phyloP scores from a whole-genome alignment of 2,113 vertebrate species.

The Pholis gunnellus region DNA sequence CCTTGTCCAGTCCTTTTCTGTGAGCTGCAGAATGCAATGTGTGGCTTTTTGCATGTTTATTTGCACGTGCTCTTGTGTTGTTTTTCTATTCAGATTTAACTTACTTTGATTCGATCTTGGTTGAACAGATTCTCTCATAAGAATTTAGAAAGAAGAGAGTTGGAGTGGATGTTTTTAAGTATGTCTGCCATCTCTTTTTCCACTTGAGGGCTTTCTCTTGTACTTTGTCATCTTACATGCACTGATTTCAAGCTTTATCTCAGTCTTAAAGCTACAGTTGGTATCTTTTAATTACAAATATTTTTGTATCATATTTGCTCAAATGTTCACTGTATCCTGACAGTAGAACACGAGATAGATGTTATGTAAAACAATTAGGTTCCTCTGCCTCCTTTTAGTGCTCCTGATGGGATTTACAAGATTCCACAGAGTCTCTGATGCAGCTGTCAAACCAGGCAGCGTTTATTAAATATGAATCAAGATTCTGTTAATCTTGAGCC shows the following conservation, averaged over 20 bases:
- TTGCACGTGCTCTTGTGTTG: conserved; percentile 43
- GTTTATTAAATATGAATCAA: neutral
- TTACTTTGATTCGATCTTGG: conserved; percentile 10
- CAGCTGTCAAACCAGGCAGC: neutral
- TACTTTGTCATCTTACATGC: neutral
- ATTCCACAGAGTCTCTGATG: neutral
- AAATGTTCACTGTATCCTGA: neutral
- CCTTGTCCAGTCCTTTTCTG: conserved; percentile 27
- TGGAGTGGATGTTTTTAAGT: neutral
- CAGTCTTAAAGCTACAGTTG: neutral
- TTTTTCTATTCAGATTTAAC: conserved; percentile 5
- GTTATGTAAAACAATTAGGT: neutral
- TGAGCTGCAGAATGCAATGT: conserved; percentile 33
- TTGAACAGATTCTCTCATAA: neutral
- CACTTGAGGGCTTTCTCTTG: conserved; percentile 2
- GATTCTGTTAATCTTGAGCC: neutral
- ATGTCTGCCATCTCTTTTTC: conserved; percentile 28
- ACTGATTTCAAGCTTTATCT: conserved; percentile 22
- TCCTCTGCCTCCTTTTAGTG: neutral
- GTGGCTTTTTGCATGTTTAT: conserved; percentile 46
- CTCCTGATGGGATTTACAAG: neutral
- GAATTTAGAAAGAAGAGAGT: conserved; percentile 1
- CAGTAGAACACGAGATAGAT: neutral
- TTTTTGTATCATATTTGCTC: neutral
- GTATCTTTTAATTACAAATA: neutral